Evolutionary conservation across 2,888 invertebrate species (phyloP).

Genomic region (Nephrotoma guestfalica): DNA sequence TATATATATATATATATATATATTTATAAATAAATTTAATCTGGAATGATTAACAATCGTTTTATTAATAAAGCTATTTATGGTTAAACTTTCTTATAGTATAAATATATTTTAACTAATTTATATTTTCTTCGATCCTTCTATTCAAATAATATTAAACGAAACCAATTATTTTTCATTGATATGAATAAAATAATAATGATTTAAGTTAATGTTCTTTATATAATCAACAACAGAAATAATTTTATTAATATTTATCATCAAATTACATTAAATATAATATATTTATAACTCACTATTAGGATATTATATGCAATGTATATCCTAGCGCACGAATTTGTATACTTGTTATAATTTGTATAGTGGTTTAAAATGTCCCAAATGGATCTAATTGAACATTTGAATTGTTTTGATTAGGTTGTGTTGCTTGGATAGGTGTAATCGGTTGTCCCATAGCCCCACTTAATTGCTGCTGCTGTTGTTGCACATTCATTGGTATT

Average conservation of each 20-base stretch:
- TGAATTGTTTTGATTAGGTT: slow-evolving; percentile 29
- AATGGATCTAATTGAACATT: slow-evolving; percentile 39
- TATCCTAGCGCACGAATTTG: background rate
- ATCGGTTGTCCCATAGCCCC: slow-evolving; percentile 20
- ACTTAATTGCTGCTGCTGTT: slow-evolving; percentile 15
- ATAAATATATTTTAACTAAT: background rate
- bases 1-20: too few relatives aligned
- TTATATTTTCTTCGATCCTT: background rate
- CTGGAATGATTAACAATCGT: background rate
- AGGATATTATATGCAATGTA: background rate
- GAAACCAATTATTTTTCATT: background rate
- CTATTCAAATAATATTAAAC: background rate
- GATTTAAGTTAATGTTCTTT: background rate
- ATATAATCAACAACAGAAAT: background rate
- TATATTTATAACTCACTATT: background rate
- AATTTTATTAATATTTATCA: background rate
- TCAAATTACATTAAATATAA: background rate
- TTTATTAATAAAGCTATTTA: background rate
- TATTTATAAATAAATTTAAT: too few relatives aligned
- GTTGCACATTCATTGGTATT: slow-evolving; percentile 19
- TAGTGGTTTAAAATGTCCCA: slow-evolving; percentile 32
- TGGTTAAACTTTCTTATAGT: background rate
- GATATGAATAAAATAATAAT: background rate
- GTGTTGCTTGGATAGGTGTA: slow-evolving; percentile 12
- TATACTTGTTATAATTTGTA: background rate